Base-by-base conservation (phyloP, 2,113 vertebrate species). In the Leuciscus idus region DNA sequence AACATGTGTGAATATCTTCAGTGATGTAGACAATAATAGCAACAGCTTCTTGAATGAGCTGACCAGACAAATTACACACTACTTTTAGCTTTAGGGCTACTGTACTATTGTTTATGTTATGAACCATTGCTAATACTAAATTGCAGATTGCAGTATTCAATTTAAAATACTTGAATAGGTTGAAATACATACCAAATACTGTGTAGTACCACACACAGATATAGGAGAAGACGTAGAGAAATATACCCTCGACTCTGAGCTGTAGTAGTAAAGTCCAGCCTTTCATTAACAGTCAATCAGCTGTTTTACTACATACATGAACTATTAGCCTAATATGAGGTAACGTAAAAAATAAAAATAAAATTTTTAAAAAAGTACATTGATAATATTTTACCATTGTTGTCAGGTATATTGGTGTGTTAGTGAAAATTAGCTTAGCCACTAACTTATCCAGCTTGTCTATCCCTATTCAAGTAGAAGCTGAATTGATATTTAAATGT, bases 21-120 rank as follows among this genome's bases (percentile, higher is more conserved):
- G 75, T 86, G 85, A 83, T 83, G 87, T 81, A 85, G 86, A 85
- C 81, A 83, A 73, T 83, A 83, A 83, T 83, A 83, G 81, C 30
- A 72, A 73, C 81, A 7, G 7, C 66, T 8, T 77, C 46, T 28
- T 84, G 36, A 26, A 66, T 36, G 61, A 85, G 66, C 23, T 33
- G 57, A 75, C 50, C 75, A 17, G 50, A 46, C 12, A 26, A 17
- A 6, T 75, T 30, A 23, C 80, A 17, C 76, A 59, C 33, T 52
- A 64, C 59, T 30, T 64, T 4, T 61, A 80, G 33, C 23, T 62
- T 28, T 21, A 33, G 13, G 13, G 26, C 75, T 77, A 33, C 26
- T 78, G 28, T 77, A 55, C 39, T 11, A 74, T 48, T 48, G n/a
- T 74, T 48, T 74, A 48, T 74, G 72, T 74, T 48, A n/a, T 43